Evolutionary conservation across 2,888 invertebrate species (phyloP), one percentile per base, ranked within the genome.

Genomic region (Acrobasis repandana): DNA sequence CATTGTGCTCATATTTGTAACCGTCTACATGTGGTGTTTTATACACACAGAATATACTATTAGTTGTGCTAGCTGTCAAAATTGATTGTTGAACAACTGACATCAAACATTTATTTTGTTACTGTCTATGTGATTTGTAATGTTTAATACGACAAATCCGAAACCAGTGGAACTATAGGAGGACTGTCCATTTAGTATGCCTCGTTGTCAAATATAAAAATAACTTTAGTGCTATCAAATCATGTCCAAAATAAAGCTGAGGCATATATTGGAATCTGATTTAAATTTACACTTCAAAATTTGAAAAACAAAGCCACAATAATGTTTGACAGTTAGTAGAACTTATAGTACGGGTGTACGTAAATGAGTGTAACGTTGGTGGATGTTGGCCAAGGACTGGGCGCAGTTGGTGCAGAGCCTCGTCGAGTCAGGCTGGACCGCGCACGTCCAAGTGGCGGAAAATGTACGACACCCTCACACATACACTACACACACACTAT

Each of bases 391-490:
- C 79, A 93, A 96, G 96, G 96, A 96, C 93, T 96, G 96, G 96
- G 95, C 95, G 93, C 96, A 96, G 94, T 93, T 96, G 94, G 95
- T 96, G 93, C 96, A 96, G 94, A 95, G 95, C 92, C 95, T 96
- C 90, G 95, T 96, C 93, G 96, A 96, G 93, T 95, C 95, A 82
- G 96, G 95, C 92, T 96, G 95, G 94, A 95, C 95, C 90, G 95
- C 95, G 94, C 95, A 95, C 93, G 95, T 95, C 82, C 95, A 95
- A 93, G 95, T 96, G 94, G 94, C 87, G 83, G 91, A 90, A 77
- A 90, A 90, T 85, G 91, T 90, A 92, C 91, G 90, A 80, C 89
- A 85, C 83, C 67, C 75, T 73, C 72, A 74, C 74, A 72, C 75
- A 78, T 80, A 74, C 69, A 66, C 69, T 80, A 74, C 69, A 66